A percentile compares a stretch with the other conserved stretches of the same genome.
phyloP scores from a whole-genome alignment of 2,888 invertebrate genomes.

The Eristalinus aeneus region DNA sequence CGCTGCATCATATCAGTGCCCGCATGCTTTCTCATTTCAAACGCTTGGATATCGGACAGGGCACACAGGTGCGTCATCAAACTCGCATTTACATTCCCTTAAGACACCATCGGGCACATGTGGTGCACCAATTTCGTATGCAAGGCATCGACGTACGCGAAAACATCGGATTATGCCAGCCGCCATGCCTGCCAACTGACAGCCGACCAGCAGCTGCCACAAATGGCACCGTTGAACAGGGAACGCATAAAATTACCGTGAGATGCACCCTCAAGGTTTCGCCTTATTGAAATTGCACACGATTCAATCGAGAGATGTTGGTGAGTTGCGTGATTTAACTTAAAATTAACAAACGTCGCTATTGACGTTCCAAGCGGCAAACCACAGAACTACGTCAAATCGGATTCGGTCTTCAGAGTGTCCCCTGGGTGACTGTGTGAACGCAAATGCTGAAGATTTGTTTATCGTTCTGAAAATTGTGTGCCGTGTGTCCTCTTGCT shows the following conservation, averaged over 20 bases:
- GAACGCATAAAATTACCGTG: background rate
- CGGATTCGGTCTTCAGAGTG: background rate
- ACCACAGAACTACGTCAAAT: background rate
- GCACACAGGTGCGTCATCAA: background rate
- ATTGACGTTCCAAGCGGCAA: background rate
- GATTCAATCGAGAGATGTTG: background rate
- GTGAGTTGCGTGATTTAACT: background rate
- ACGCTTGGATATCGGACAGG: background rate
- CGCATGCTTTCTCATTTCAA: background rate
- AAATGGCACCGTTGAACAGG: background rate
- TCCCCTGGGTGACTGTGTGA: background rate
- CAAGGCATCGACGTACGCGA: background rate
- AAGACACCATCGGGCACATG: background rate
- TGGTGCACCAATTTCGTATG: background rate
- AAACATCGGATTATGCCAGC: background rate
- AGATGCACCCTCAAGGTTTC: background rate
- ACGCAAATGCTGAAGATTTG: background rate
- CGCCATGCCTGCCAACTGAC: background rate
- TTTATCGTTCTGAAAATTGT: background rate
- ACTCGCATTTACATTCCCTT: background rate
- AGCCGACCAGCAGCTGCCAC: background rate
- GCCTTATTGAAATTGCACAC: background rate
- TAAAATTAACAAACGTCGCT: background rate
- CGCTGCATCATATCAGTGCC: background rate
- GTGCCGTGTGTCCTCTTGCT: background rate